Evolutionary conservation across 2,113 vertebrate species (phyloP).

Genomic region (Platichthys stellatus): DNA sequence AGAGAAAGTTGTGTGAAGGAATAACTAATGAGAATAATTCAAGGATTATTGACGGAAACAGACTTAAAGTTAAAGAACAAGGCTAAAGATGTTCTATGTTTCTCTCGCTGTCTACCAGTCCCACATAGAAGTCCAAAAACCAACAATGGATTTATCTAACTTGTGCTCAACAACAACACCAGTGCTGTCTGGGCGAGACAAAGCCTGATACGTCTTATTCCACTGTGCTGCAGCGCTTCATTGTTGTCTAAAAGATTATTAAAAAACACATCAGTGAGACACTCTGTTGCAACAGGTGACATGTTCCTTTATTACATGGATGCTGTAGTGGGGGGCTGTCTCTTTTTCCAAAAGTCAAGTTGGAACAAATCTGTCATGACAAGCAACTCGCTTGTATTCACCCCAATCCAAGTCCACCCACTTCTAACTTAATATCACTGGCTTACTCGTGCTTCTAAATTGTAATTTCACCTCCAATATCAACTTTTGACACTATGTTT

Average conservation of each 20-base stretch:
- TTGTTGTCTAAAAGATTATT: background rate
- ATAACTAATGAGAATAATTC: constrained; percentile 3
- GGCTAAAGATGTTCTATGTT: background rate
- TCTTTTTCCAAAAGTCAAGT: background rate
- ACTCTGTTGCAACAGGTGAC: background rate
- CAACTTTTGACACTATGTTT: no score
- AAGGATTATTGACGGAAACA: constrained; percentile 13
- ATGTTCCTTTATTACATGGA: background rate
- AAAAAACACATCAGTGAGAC: background rate
- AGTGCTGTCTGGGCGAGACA: background rate
- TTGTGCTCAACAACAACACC: background rate
- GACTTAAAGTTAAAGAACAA: background rate
- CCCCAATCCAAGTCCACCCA: no score
- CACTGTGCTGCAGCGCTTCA: background rate
- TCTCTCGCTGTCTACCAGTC: background rate
- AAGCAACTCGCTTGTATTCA: no score
- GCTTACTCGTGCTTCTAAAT: no score
- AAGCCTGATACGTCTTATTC: background rate
- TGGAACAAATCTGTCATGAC: background rate
- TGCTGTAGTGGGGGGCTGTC: background rate
- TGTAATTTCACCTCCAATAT: no score
- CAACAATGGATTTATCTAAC: background rate
- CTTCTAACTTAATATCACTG: no score
- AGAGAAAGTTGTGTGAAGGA: constrained; percentile 26
- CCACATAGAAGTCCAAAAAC: background rate